A percentile compares a stretch with the other conserved stretches of the same genome.
Conservation (phyloP, 1,140 invertebrate species). For the Chlorops oryzae region DNA sequence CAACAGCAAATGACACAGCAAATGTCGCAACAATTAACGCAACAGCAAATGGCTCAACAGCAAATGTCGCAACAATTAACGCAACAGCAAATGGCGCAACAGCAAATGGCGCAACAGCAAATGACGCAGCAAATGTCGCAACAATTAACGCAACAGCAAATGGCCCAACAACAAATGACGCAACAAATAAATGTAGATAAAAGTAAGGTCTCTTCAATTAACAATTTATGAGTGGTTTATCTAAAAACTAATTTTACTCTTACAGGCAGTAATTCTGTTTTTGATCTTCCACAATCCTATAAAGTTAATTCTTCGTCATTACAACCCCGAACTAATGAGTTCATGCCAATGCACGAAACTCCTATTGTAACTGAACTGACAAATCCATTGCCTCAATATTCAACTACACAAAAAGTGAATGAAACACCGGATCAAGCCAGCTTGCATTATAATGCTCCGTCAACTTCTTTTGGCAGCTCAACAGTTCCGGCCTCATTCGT, state of each 20-base stretch:
- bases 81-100: not conserved
- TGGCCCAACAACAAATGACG: not conserved
- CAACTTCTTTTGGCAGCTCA: too few relatives aligned
- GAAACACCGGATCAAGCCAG: too few relatives aligned
- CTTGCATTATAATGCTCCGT: too few relatives aligned
- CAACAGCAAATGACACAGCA: not conserved
- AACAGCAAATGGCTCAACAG: conserved; percentile 2
- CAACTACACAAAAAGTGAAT: too few relatives aligned
- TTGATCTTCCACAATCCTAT: too few relatives aligned
- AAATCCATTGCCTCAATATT: too few relatives aligned
- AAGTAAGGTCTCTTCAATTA: conserved; percentile 3
- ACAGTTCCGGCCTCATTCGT: too few relatives aligned
- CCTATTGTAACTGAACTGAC: too few relatives aligned
- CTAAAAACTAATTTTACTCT: conserved; percentile 2
- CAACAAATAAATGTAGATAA: conserved; percentile 5
- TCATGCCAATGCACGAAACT: too few relatives aligned
- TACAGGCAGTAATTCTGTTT: conserved; percentile 1
- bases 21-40: conserved; percentile 3
- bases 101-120: not conserved
- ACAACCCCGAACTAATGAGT: too few relatives aligned
- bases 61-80: not conserved
- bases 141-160: not conserved
- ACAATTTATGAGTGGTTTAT: not conserved
- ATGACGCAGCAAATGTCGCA: not conserved
- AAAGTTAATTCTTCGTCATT: too few relatives aligned